Evolutionary conservation across 2,113 vertebrate genomes (phyloP), one percentile per base, ranked within the genome.

Genomic region (Suncus etruscus): DNA sequence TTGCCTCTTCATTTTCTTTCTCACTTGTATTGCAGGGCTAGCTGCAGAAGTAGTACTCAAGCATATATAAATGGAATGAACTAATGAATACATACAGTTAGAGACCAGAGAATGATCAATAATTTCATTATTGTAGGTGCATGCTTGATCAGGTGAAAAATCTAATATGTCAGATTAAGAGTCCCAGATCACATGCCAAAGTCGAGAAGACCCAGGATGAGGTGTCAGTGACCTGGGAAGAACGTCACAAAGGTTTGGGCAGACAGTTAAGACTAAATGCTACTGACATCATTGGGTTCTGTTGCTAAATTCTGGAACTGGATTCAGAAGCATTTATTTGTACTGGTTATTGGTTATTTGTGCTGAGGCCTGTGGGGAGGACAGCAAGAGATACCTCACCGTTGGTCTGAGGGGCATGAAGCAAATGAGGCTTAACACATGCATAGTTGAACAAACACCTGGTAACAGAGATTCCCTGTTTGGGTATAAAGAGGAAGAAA

Each of bases 31-130:
- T 61, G 58, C 58, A 61, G 58, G 58, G 58, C 58, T 61, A 61
- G 58, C 58, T 61, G 58, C 58, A 61, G 58, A 61, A 61, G 58
- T 61, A 20, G 58, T 20, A 61, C 16, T 61, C 16, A 61, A 61
- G 58, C 58, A 20, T 20, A 20, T 61, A 61, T 91, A 16, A n/a
- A 65, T 0, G 0, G 8, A 81, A 50, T 20, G 58, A 66, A 66
- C 61, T 93, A 87, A 93, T 95, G 94, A 91, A 90, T 86, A 45
- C 66, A 96, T 75, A 51, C 61, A 61, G 58, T 61, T 63, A 83
- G 32, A 91, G 32, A 92, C 79, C 70, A 68, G 51, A 84, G 45
- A 91, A 70, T 61, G 91, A 90, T 95, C 91, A 94, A 92, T 96
- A 91, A 86, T 61, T 82, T 95, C 87, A 68, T 96, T 87, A 95